A percentile compares a stretch with the other conserved stretches of the same genome.
Evolutionary conservation across 2,888 invertebrate species (phyloP).

Genomic region (Leptothorax acervorum): DNA sequence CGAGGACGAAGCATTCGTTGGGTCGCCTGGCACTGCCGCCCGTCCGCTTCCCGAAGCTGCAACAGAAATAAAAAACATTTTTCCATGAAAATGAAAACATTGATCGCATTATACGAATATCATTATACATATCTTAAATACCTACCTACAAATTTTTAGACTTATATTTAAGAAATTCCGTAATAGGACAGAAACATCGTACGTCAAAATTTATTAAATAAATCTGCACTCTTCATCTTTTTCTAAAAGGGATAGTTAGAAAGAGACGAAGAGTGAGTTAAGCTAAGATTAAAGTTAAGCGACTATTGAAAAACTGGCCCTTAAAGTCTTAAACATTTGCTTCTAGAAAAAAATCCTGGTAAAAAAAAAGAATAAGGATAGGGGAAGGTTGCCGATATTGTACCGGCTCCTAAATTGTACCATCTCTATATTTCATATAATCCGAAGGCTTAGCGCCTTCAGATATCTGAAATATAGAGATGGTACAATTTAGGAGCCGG

Average conservation of each 20-base stretch:
- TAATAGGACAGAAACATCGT: background rate
- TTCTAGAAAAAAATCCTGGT: background rate
- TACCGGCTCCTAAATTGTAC: too few relatives aligned
- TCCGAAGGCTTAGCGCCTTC: too few relatives aligned
- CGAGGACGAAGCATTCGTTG: conserved; percentile 94
- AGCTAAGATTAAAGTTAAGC: too few relatives aligned
- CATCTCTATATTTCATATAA: too few relatives aligned
- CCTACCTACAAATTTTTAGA: background rate
- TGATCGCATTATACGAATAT: background rate
- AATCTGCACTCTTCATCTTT: background rate
- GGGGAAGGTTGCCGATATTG: too few relatives aligned
- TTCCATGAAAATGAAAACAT: background rate
- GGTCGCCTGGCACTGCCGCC: conserved; percentile 92
- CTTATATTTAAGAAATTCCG: background rate
- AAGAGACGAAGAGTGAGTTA: too few relatives aligned
- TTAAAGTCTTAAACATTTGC: too few relatives aligned
- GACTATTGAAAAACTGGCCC: too few relatives aligned
- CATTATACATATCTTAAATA: background rate
- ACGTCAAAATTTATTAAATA: background rate
- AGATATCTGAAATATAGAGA: too few relatives aligned
- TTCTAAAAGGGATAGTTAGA: too few relatives aligned
- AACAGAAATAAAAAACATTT: conserved; percentile 81
- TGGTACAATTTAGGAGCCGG: too few relatives aligned
- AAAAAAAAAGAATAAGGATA: background rate
- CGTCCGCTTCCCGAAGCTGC: conserved; percentile 93